Base-by-base conservation (phyloP, 2,113 vertebrate genomes). In the Nerophis lumbriciformis region DNA sequence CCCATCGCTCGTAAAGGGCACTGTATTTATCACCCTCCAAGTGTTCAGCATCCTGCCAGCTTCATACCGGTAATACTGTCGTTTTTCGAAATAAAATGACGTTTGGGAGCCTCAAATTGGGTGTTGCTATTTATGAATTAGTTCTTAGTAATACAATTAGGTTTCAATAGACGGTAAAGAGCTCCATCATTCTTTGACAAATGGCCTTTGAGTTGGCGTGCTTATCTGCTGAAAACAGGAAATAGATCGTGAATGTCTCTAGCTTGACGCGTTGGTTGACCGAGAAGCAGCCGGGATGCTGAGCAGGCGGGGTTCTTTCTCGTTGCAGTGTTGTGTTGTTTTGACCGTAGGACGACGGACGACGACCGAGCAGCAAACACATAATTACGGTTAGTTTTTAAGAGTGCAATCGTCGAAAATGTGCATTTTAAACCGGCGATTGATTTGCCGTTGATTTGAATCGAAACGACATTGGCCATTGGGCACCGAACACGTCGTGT, bases 201-300 rank as follows among this genome's bases (percentile, higher is more conserved):
- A 45, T 45, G 42, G 42, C 42, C 12, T 19, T 12, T 45, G 42
- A 3, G 6, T 4, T 9, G 42, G 42, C 4, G 42, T 3, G 10
- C 3, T 12, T 45, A 5, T 42, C 39, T 42, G 7, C 42, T 12
- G 11, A 4, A 15, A 57, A 3, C 56, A 68, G 68, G 79, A 80
- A 69, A 48, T 69, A 0, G 4, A 3, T 15, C 47, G 0, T 1
- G 6, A 12, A 16, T 16, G 2, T 47, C 10, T 47, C 36, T 9
- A 15, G 7, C 72, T 68, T 79, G 69, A 69, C 68, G 11, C 1
- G 51, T 62, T 21, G 67, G 73, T 53, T 50, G 68, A 42, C 68
- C 58, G 59, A 64, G 66, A 28, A 60, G 39, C 69, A 75, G 72
- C 72, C 39, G 63, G 81, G 88, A 90, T 90, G 88, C 89, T 86